A percentile compares a stretch with the other conserved stretches of the same genome.
These are phyloP conservation scores for Carassius gibelio DNA, from an alignment of 2,113 vertebrate species.

Conservation along the genomic window DNA sequence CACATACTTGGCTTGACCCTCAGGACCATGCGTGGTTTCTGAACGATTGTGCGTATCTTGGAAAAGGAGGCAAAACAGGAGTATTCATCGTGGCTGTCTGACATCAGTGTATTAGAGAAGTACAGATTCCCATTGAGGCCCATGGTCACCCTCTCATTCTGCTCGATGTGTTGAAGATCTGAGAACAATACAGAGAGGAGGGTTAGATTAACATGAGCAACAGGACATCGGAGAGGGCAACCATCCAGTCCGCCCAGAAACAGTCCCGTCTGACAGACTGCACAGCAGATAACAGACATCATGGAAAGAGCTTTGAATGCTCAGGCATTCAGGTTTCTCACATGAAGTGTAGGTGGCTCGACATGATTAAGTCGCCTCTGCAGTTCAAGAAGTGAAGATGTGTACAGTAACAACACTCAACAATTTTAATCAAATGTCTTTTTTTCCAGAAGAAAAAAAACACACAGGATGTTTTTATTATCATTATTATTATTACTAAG, in stretches of 20 bases:
- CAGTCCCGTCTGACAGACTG: neutral
- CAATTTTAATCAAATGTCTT: neutral
- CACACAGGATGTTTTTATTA: too few species aligned
- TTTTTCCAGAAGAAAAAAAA: neutral
- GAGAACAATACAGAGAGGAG: constrained; percentile 51
- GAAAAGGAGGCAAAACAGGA: constrained; percentile 88
- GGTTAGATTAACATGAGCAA: constrained; percentile 27
- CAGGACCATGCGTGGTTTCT: constrained; percentile 86
- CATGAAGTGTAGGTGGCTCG: neutral
- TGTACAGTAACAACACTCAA: neutral
- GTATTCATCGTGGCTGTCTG: constrained; percentile 87
- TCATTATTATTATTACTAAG: neutral
- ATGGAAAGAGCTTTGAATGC: neutral
- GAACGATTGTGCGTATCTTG: constrained; percentile 86
- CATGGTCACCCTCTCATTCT: constrained; percentile 89
- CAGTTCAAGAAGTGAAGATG: neutral
- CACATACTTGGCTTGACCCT: constrained; percentile 84
- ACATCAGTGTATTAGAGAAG: constrained; percentile 85
- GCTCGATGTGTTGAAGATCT: constrained; percentile 88
- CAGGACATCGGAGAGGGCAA: constrained; percentile 5
- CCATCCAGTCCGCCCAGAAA: constrained; percentile 24
- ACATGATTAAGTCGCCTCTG: neutral
- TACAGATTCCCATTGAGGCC: constrained; percentile 90
- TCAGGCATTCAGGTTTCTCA: neutral
- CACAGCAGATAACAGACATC: neutral